phyloP scores from a whole-genome alignment of 2,113 vertebrate genomes.

The Perognathus longimembris region DNA sequence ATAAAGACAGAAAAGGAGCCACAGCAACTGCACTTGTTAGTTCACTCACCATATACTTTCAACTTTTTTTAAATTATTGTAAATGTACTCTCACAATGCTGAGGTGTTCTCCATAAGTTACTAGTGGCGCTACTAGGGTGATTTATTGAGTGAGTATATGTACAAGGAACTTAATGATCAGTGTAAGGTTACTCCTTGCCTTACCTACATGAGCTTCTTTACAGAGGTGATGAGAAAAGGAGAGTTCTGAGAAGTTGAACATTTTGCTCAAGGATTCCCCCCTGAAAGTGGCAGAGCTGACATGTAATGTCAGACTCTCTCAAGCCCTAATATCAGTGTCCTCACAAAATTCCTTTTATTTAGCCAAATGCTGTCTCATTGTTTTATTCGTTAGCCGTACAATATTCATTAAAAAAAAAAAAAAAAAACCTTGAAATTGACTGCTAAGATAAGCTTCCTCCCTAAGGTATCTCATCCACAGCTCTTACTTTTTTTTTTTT shows the following conservation, averaged over 20 bases:
- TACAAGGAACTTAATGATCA: not conserved
- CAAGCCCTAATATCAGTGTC: not conserved
- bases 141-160: not conserved
- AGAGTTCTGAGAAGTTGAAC: not conserved
- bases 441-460: not conserved
- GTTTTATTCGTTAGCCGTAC: too few species aligned
- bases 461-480: not conserved
- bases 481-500: not conserved
- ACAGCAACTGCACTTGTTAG: not conserved
- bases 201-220: not conserved
- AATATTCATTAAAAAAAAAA: too few species aligned
- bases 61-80: not conserved
- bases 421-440: not conserved
- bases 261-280: not conserved
- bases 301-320: not conserved
- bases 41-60: not conserved
- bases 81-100: not conserved
- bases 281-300: not conserved
- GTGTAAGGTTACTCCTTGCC: too few species aligned
- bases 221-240: not conserved
- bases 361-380: not conserved
- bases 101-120: not conserved
- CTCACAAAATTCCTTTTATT: not conserved
- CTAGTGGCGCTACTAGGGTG: not conserved
- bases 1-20: not conserved